These are phyloP conservation scores for Nematostella vectensis DNA, from an alignment of 92 coral and sea anemone genomes.

Conservation along the genomic window DNA sequence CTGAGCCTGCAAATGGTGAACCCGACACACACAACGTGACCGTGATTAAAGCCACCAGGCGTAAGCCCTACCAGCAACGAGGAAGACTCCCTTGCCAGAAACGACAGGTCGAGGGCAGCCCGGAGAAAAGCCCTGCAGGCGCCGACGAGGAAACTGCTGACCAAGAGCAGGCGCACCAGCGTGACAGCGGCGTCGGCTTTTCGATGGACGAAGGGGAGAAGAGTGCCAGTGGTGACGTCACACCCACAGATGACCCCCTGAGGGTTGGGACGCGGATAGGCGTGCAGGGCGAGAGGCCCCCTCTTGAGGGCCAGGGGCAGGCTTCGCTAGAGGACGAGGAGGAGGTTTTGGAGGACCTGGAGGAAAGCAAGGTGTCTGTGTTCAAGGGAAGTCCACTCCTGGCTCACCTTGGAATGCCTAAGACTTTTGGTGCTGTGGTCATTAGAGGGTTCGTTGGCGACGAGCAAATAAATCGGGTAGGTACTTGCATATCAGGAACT, in stretches of 20 bases:
- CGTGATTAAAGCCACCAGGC: background rate
- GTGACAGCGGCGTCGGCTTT: slow-evolving; percentile 84
- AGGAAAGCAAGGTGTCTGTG: slow-evolving; percentile 9
- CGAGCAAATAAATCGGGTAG: slow-evolving; percentile 48
- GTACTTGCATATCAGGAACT: background rate
- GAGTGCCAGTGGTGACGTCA: slow-evolving; percentile 12
- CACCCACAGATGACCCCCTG: background rate
- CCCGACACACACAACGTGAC: background rate
- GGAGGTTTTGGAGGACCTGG: slow-evolving; percentile 4
- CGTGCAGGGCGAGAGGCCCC: background rate
- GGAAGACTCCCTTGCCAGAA: background rate
- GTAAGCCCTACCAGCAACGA: background rate
- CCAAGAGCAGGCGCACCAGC: slow-evolving; percentile 33
- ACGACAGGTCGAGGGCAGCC: background rate
- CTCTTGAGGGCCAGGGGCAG: background rate
- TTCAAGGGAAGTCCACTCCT: slow-evolving; percentile 45
- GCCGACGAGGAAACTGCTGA: slow-evolving; percentile 17
- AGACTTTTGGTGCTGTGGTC: slow-evolving; percentile 67
- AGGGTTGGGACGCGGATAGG: background rate
- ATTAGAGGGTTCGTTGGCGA: slow-evolving; percentile 63
- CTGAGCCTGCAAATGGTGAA: background rate
- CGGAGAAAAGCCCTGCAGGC: background rate
- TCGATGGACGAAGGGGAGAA: slow-evolving; percentile 64
- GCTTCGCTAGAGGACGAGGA: no score
- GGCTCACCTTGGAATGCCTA: slow-evolving; percentile 55